Percentiles rank a stretch among this genome's conserved stretches.
Evolutionary conservation across 2,888 invertebrate genomes (phyloP).

Genomic region (Macrostomum cliftonense): DNA sequence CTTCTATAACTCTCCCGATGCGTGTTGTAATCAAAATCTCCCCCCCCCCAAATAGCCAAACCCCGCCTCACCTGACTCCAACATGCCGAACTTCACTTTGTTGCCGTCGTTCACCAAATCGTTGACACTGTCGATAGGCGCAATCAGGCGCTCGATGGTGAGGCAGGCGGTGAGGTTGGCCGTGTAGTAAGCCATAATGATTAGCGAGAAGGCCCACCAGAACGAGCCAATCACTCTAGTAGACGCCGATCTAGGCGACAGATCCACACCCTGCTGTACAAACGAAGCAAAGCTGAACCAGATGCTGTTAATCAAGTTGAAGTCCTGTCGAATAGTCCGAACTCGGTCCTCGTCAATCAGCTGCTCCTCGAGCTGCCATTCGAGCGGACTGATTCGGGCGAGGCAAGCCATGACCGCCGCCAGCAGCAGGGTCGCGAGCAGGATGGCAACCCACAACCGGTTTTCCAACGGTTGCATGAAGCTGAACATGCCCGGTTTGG

Average conservation of each 20-base stretch:
- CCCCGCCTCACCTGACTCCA: no score
- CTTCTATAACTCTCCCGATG: no score
- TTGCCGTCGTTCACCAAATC: constrained; percentile 49
- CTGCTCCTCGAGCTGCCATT: constrained; percentile 11
- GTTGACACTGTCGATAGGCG: constrained; percentile 71
- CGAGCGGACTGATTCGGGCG: constrained; percentile 8
- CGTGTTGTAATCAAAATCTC: no score
- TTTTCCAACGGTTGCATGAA: constrained; percentile 9
- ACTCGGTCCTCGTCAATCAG: background rate
- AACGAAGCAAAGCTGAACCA: constrained; percentile 13
- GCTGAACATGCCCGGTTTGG: constrained; percentile 12
- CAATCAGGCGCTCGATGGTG: constrained; percentile 76
- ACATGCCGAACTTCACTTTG: no score
- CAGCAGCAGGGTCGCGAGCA: constrained; percentile 4
- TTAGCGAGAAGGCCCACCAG: constrained; percentile 94
- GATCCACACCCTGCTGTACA: constrained; percentile 12
- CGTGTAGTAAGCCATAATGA: constrained; percentile 81
- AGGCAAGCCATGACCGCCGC: constrained; percentile 5
- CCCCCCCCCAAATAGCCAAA: no score
- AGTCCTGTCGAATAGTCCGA: background rate
- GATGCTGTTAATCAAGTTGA: constrained; percentile 8
- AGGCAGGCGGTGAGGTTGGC: constrained; percentile 77
- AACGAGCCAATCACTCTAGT: constrained; percentile 52
- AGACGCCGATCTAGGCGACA: constrained; percentile 10
- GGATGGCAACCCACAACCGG: constrained; percentile 10